Conservation (phyloP, 2,888 invertebrate genomes). For the Dromius quadrimaculatus region DNA sequence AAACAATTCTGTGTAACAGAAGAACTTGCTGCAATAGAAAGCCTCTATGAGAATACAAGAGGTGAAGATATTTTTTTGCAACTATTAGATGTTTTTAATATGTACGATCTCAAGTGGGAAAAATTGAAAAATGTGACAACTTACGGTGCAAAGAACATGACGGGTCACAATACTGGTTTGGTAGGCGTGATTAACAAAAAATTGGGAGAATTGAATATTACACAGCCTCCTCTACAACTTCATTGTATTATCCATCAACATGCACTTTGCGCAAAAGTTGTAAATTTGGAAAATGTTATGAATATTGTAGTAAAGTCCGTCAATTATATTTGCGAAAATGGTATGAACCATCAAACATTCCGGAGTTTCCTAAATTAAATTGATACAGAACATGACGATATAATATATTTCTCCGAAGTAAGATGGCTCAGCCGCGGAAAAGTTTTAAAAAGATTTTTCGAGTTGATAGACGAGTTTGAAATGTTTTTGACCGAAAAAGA, state of each 20-base stretch:
- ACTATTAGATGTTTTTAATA: constrained; percentile 21
- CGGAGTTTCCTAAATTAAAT: constrained; percentile 38
- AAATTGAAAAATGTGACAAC: constrained; percentile 50
- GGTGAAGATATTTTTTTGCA: constrained; percentile 43
- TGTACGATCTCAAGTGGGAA: constrained; percentile 19
- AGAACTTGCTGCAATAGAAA: constrained; percentile 48
- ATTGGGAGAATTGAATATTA: constrained; percentile 7
- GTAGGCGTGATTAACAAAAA: constrained; percentile 40
- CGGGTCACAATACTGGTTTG: constrained; percentile 53
- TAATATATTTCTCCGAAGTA: constrained; percentile 41
- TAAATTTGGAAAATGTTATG: constrained; percentile 21
- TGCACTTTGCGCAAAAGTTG: constrained; percentile 39
- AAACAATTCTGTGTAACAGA: constrained; percentile 43
- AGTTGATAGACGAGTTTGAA: constrained; percentile 30
- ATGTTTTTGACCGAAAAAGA: constrained; percentile 24
- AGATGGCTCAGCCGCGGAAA: constrained; percentile 45
- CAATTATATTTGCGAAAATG: constrained; percentile 25
- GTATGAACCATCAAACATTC: constrained; percentile 38
- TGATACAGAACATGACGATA: constrained; percentile 45
- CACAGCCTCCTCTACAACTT: constrained; percentile 22
- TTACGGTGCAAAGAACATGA: constrained; percentile 54
- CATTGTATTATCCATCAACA: constrained; percentile 51
- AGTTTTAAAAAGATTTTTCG: constrained; percentile 31
- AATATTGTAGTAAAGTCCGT: constrained; percentile 26
- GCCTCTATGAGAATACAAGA: constrained; percentile 47